Conservation (phyloP, 2,113 vertebrate species). For the Mormyrus iriodes region DNA sequence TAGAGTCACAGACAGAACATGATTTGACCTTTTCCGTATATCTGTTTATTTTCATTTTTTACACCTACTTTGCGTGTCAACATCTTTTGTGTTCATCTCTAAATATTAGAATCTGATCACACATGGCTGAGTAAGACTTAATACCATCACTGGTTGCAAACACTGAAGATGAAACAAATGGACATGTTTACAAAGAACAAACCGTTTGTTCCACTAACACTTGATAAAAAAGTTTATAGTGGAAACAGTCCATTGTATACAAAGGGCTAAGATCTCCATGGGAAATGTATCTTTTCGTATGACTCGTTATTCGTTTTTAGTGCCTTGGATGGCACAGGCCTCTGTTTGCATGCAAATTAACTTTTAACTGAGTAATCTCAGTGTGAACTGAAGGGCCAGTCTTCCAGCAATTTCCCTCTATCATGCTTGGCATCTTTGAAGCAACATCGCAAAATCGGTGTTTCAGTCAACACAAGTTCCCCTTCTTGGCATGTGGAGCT, state of each 20-base stretch:
- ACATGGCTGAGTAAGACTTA: not conserved
- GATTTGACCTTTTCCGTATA: not conserved
- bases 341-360: slow-evolving; percentile 1
- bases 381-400: not conserved
- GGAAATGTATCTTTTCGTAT: not conserved
- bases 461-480: not conserved
- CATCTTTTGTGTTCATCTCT: not conserved
- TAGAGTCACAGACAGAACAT: not conserved
- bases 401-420: not conserved
- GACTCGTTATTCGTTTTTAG: not conserved
- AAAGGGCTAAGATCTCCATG: not conserved
- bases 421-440: not conserved
- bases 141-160: not conserved
- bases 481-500: not conserved
- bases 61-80: not conserved
- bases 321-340: not conserved
- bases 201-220: not conserved
- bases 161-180: not conserved
- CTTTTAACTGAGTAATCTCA: not conserved
- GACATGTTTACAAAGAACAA: not conserved
- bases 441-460: not conserved
- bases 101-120: not conserved
- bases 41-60: not conserved
- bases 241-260: not conserved
- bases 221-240: not conserved